These are phyloP conservation scores for Aegithalos caudatus DNA, from an alignment of 2,113 vertebrate species.

Conservation along the genomic window DNA sequence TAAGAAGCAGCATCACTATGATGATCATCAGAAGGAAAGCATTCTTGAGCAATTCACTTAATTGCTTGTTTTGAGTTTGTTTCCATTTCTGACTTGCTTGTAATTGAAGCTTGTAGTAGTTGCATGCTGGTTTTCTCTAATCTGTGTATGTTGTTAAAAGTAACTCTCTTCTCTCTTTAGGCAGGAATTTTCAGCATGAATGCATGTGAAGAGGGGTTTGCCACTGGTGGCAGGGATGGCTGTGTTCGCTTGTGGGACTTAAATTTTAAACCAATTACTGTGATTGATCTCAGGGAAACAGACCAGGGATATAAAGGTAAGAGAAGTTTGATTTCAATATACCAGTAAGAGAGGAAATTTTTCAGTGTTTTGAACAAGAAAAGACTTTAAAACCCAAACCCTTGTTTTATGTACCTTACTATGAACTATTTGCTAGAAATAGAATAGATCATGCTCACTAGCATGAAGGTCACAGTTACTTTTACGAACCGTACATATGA, in stretches of 20 bases:
- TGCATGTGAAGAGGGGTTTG: slow-evolving; percentile 97
- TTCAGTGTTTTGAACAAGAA: background rate
- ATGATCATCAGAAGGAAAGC: background rate
- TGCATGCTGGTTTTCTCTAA: background rate
- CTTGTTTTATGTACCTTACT: background rate
- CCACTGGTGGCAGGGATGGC: slow-evolving; percentile 95
- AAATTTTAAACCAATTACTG: slow-evolving; percentile 99
- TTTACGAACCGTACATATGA: background rate
- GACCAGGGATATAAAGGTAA: slow-evolving; percentile 99
- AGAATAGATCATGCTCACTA: background rate
- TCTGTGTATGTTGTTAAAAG: background rate
- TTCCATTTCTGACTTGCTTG: background rate
- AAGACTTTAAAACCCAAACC: background rate
- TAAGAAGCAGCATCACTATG: background rate
- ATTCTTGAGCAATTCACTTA: background rate
- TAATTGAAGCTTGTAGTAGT: background rate
- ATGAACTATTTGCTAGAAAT: background rate
- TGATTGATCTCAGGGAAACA: slow-evolving; percentile 99
- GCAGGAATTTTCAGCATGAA: slow-evolving; percentile 99
- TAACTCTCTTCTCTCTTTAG: slow-evolving; percentile 70
- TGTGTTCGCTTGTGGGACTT: slow-evolving; percentile 98
- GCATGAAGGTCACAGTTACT: background rate
- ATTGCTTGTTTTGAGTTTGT: background rate
- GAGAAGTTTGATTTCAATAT: background rate
- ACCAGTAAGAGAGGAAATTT: background rate